These are phyloP conservation scores for Maniola jurtina DNA, from an alignment of 1,140 invertebrate species.

Conservation along the genomic window DNA sequence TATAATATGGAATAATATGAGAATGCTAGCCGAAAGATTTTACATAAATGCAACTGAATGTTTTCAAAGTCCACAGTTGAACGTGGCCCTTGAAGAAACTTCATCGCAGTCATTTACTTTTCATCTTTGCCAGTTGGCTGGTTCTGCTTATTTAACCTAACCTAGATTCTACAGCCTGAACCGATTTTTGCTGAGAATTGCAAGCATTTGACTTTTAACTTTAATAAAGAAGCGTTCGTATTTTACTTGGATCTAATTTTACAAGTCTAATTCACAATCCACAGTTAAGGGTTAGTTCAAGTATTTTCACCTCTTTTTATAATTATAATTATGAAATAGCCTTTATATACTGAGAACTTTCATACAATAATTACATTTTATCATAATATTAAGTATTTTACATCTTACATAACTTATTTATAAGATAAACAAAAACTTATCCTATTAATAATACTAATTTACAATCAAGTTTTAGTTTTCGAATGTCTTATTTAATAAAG, in stretches of 20 bases:
- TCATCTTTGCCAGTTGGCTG: slow-evolving; percentile 15
- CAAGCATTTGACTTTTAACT: slow-evolving; percentile 16
- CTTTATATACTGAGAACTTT: too few relatives aligned
- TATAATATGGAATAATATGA: neutral
- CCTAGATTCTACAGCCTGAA: slow-evolving; percentile 18
- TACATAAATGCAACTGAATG: slow-evolving; percentile 6
- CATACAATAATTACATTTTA: too few relatives aligned
- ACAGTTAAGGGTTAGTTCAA: too few relatives aligned
- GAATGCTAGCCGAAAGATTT: neutral
- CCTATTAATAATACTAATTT: too few relatives aligned
- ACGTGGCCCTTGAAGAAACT: slow-evolving; percentile 16
- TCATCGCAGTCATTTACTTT: slow-evolving; percentile 23
- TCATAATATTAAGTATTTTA: too few relatives aligned
- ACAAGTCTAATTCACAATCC: neutral
- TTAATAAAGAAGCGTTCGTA: slow-evolving; percentile 7
- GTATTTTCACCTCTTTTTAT: too few relatives aligned
- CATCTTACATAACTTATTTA: too few relatives aligned
- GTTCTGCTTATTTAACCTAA: slow-evolving; percentile 26
- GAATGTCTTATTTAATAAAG: too few relatives aligned
- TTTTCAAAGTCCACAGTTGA: slow-evolving; percentile 5
- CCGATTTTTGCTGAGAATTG: slow-evolving; percentile 19
- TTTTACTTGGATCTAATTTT: slow-evolving; percentile 15
- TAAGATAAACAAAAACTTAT: too few relatives aligned
- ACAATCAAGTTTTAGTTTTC: too few relatives aligned
- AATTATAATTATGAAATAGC: too few relatives aligned